These are phyloP conservation scores for Anguilla rostrata DNA, from an alignment of 2,113 vertebrate species.

Conservation along the genomic window DNA sequence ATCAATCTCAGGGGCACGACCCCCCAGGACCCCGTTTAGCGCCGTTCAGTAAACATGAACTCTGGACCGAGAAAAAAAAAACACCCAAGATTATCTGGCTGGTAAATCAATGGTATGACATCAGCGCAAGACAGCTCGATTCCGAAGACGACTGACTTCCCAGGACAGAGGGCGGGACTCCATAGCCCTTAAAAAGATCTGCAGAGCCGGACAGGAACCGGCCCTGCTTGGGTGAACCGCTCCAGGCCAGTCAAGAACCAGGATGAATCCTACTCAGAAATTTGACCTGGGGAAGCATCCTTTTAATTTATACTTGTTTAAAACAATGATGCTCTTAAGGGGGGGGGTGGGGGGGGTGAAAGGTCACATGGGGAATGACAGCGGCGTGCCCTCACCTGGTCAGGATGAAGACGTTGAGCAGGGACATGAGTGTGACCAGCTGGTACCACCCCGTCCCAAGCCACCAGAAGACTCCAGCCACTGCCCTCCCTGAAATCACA, in stretches of 20 bases:
- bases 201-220: not conserved
- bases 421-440: conserved; percentile 81
- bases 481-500: conserved; percentile 74
- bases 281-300: not conserved
- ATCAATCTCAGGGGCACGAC: not conserved
- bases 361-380: not conserved
- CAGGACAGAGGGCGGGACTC: not conserved
- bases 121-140: not conserved
- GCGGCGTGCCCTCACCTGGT: conserved; percentile 69
- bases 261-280: not conserved
- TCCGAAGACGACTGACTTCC: not conserved
- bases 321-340: no score
- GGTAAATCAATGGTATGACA: not conserved
- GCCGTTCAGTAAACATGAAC: not conserved
- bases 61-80: not conserved
- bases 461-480: conserved; percentile 76
- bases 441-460: conserved; percentile 88
- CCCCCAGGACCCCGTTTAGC: not conserved
- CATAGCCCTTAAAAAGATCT: not conserved
- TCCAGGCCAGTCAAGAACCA: not conserved
- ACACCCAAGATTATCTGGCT: no score
- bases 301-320: not conserved
- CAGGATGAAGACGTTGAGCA: conserved; percentile 87
- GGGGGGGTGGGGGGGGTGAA: no score
- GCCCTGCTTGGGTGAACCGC: not conserved